Conservation (phyloP, 2,797 vertebrate species). For the Denticeps clupeoides region DNA sequence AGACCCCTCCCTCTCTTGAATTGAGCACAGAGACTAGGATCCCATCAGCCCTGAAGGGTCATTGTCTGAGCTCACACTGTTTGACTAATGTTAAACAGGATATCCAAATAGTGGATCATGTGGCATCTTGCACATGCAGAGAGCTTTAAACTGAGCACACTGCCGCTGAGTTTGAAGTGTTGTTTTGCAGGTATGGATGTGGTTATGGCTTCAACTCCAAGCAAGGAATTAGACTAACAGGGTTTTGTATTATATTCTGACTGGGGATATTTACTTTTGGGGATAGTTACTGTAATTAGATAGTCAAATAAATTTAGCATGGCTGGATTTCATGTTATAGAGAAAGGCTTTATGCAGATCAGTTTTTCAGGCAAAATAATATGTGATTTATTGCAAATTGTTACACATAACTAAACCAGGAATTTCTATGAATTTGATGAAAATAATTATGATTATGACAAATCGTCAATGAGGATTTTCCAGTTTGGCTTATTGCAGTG, state of each 20-base stretch:
- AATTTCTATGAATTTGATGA: too few relatives aligned
- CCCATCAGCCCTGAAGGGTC: too few relatives aligned
- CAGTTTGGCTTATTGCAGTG: too few relatives aligned
- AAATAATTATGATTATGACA: too few relatives aligned
- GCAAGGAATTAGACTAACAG: conserved; percentile 16
- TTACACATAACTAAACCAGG: too few relatives aligned
- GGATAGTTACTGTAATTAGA: background rate
- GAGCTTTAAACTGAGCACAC: conserved; percentile 9
- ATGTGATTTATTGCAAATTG: too few relatives aligned
- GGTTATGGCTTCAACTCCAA: conserved; percentile 18
- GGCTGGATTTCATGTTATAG: background rate
- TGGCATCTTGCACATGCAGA: conserved; percentile 7
- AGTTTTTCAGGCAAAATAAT: background rate
- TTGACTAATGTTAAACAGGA: conserved; percentile 11
- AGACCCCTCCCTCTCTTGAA: too few relatives aligned
- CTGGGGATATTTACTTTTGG: conserved; percentile 10
- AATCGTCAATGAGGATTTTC: too few relatives aligned
- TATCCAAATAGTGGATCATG: conserved; percentile 12
- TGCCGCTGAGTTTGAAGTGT: conserved; percentile 6
- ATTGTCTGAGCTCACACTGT: too few relatives aligned
- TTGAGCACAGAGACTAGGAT: too few relatives aligned
- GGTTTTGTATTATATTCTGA: conserved; percentile 7
- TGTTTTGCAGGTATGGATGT: conserved; percentile 17
- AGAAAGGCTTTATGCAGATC: background rate
- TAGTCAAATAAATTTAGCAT: conserved; percentile 2